Percentiles rank a stretch among this genome's conserved stretches.
Conservation (phyloP, 2,888 invertebrate genomes). For the Microdon myrmicae region DNA sequence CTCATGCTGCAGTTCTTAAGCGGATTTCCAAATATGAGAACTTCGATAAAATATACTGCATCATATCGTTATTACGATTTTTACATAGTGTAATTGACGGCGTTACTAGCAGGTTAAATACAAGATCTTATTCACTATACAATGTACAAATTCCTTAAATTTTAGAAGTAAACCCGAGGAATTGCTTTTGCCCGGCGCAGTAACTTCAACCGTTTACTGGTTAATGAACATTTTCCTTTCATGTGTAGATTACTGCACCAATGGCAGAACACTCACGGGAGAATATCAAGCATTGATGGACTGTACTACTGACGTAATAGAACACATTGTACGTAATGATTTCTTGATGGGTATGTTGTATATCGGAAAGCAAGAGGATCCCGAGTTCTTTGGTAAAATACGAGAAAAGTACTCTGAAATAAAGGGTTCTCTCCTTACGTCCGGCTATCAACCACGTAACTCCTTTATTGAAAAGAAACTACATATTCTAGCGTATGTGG, state of each 20-base stretch:
- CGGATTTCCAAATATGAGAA: conserved; percentile 90
- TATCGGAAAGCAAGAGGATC: conserved; percentile 83
- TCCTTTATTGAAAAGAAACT: conserved; percentile 59
- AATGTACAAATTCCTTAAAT: background rate
- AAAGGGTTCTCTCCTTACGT: conserved; percentile 60
- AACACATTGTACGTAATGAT: conserved; percentile 76
- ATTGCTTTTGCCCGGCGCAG: conserved; percentile 81
- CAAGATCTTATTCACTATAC: background rate
- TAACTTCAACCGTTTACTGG: conserved; percentile 86
- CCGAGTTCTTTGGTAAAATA: conserved; percentile 74
- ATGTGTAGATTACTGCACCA: conserved; percentile 60
- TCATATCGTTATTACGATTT: conserved; percentile 86
- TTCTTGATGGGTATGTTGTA: conserved; percentile 85
- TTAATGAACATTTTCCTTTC: conserved; percentile 76
- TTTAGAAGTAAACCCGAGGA: conserved; percentile 87
- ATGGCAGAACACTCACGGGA: conserved; percentile 58
- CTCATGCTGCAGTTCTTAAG: conserved; percentile 88
- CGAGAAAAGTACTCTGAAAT: conserved; percentile 76
- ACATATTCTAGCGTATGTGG: conserved; percentile 62
- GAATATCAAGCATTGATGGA: conserved; percentile 73
- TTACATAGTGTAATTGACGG: conserved; percentile 76
- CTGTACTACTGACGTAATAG: conserved; percentile 76
- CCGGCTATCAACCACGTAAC: conserved; percentile 59
- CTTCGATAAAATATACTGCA: conserved; percentile 87
- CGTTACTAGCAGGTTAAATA: conserved; percentile 67